Evolutionary conservation across 2,888 invertebrate species (phyloP), one percentile per base, ranked within the genome.

Genomic region (Cordilura impudica): DNA sequence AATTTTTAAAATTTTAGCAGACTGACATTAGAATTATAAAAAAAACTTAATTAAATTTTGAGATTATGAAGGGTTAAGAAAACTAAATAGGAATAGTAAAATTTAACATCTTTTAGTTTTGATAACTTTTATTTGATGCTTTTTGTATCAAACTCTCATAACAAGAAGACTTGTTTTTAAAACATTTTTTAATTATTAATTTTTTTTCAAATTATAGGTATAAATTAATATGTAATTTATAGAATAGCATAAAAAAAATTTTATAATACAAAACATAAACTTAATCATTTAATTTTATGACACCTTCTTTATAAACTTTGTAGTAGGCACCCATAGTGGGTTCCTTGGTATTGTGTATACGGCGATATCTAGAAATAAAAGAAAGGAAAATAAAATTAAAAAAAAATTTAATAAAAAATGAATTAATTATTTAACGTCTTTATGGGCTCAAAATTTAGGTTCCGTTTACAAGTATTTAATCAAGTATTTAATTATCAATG

Each of bases 261-360:
- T 21, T 29, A 31, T 43, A 58, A 43, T n/a, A 39, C 67, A 80
- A 19, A 75, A 73, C 39, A 65, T 80, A 83, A 60, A 83, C 80
- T 1, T 53, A 47, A 69, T 83, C 81, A 12, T 79, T 81, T 6
- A 14, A 23, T 16, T 67, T 71, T 1, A 81, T 19, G 0, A 1
- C 2, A 1, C 79, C 82, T 8, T 26, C 54, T 51, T 71, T 56
- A 26, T 65, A 67, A 12, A 83, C 70, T 29, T 81, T 76, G 35
- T 71, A 83, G 29, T 82, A 81, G 4, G 76, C 67, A 3, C 82
- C 82, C 79, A 82, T 73, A 2, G 73, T 74, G 2, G 82, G 81
- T 19, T 83, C 78, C 45, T 58, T 70, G 1, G 63, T 18, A 43
- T 58, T 65, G 26, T 53, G 63, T 10, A 73, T 47, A 7, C 67